Conservation (phyloP, 2,888 invertebrate species). For the Harpalus rubripes region DNA sequence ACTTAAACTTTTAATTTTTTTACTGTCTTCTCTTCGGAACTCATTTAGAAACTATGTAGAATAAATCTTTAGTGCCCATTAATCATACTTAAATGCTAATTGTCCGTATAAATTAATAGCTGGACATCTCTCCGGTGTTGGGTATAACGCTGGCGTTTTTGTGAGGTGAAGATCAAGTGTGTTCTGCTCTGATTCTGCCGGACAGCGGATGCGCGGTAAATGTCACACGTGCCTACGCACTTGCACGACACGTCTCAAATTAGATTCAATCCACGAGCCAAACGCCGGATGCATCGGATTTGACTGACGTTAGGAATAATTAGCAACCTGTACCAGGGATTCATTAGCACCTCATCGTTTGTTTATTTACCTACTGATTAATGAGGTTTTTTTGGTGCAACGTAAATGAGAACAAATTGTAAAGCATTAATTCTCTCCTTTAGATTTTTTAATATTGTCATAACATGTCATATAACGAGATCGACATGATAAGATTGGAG, state of each 20-base stretch:
- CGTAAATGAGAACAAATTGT: background rate
- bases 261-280: conserved; percentile 10
- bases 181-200: conserved; percentile 48
- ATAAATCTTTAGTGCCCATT: background rate
- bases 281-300: conserved; percentile 17
- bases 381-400: background rate
- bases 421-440: too few relatives aligned
- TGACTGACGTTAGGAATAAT: conserved; percentile 41
- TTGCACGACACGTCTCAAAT: background rate
- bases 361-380: conserved; percentile 11
- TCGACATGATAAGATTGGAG: too few relatives aligned
- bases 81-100: conserved; percentile 29
- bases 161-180: conserved; percentile 16
- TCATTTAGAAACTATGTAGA: background rate
- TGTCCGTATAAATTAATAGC: conserved; percentile 41
- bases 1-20: background rate
- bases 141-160: conserved; percentile 20
- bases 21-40: background rate
- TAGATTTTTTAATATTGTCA: too few relatives aligned
- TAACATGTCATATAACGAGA: too few relatives aligned
- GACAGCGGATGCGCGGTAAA: conserved; percentile 28
- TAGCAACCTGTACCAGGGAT: conserved; percentile 5
- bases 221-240: conserved; percentile 33
- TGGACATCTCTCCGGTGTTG: conserved; percentile 8
- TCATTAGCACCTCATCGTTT: conserved; percentile 17